Evolutionary conservation across 2,888 invertebrate genomes (phyloP), one percentile per base, ranked within the genome.

Genomic region (Calliopum simillimum): DNA sequence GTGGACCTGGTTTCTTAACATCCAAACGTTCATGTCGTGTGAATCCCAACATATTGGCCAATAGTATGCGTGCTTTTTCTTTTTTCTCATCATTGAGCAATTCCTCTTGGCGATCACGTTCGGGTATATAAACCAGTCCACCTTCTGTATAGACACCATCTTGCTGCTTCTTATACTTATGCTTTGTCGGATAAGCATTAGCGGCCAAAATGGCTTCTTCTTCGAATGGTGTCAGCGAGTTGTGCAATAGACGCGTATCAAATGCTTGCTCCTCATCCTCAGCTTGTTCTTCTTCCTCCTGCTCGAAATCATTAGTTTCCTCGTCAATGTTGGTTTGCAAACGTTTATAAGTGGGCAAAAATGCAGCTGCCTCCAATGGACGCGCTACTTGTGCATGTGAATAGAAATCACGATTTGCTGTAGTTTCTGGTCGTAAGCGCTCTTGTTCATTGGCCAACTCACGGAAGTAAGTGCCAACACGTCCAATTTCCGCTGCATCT

Each of bases 1-100:
- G 91, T 63, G 97, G 96, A 71, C 96, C 96, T n/a, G 97, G 96
- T 87, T 97, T 97, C 88, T 97, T 97, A 64, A 96, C 96, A 87
- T 97, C 96, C 76, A 96, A 89, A 80, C 97, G 89, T 88, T 96
- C 96, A 79, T 93, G 92, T 80, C 96, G 90, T 79, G 94, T 93
- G 88, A 96, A 97, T 74, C 93, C 95, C 86, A 91, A 88, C 87
- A 91, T 91, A 84, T 90, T 89, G 46, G 87, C 87, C 82, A 92
- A 84, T 4, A 83, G 68, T 81, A 89, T 89, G 82, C 89, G 89
- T 75, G 91, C 87, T 65, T 79, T 76, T 80, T 89, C 89, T 80
- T 80, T 79, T 5, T 79, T 75, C 85, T 85, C 86, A 1, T 77
- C 66, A 8, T 65, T 66, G 47, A 21, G 14, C 2, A 13, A n/a